These are phyloP conservation scores for Crypturellus tataupa DNA, from an alignment of 2,797 vertebrate genomes.

Conservation along the genomic window DNA sequence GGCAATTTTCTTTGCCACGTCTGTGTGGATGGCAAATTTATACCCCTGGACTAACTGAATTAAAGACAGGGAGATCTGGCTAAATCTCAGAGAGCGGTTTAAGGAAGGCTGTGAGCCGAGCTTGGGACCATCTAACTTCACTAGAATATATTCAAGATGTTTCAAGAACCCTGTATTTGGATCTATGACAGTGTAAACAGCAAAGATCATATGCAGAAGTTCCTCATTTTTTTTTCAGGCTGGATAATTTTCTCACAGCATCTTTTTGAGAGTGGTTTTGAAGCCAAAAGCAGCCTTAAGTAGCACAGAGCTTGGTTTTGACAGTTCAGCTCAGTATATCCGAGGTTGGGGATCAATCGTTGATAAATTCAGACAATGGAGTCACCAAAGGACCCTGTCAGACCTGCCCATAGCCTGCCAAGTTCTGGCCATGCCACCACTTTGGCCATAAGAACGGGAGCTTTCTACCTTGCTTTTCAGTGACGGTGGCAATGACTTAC, in stretches of 20 bases:
- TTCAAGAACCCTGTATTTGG: not conserved
- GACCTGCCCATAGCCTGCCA: not conserved
- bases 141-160: not conserved
- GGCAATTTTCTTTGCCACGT: not conserved
- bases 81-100: not conserved
- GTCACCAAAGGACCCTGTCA: not conserved
- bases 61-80: rapidly evolving
- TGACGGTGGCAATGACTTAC: not conserved
- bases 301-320: not conserved
- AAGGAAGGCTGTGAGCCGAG: not conserved
- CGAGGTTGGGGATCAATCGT: not conserved
- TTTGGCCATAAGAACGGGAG: not conserved
- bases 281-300: not conserved
- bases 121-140: not conserved
- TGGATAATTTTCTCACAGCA: not conserved
- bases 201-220: not conserved
- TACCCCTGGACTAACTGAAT: not conserved
- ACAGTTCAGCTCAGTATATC: not conserved
- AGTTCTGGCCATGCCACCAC: not conserved
- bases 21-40: not conserved
- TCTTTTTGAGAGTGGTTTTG: not conserved
- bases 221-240: not conserved
- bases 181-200: not conserved
- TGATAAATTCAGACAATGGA: not conserved
- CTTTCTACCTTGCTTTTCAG: not conserved